Base-by-base conservation (phyloP, 92 coral and sea anemone species). In the Zoanthus solanderi region DNA sequence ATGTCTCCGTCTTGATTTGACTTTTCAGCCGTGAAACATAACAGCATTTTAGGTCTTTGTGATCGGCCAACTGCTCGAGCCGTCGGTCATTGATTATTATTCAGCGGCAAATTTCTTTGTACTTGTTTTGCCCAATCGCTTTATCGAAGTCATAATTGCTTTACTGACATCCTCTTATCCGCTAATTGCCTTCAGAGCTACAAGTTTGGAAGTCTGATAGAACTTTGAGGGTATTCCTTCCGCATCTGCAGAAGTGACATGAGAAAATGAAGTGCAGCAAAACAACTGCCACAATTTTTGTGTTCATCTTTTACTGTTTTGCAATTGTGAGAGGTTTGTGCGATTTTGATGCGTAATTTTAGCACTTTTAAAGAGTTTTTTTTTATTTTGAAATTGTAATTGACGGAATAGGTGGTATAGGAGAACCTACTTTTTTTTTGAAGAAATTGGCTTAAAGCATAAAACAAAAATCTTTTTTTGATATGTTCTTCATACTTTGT, bases 51-150 rank as follows among this genome's bases (percentile, higher is more conserved):
- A 45, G 58, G 10, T 12, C 15, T 79, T 79, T 79, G 84, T 44
- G 57, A 57, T 78, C 83, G 37, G 71, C 66, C 31, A 79, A 42
- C 45, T 60, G 71, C 75, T 68, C 75, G 75, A 46, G 85, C 85
- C 85, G 85, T 81, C 85, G 76, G 75, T 67, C 85, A 81, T 18
- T 23, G 57, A 47, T 78, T 44, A 81, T 81, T 81, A 81, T 81
- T 81, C 85, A 81, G 85, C 85, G 85, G 85, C 61, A 50, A 65
- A n/a, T 44, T 23, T 50, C 60, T 67, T 79, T 81, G 30, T 47
- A n/a, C 42, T 5, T 8, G 31, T 65, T 23, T 14, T 67, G 23
- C 47, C 85, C 85, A 81, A 81, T 81, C 85, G 12, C 60, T 15
- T 66, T 81, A 54, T 29, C 7, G 75, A 28, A 23, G 48, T 54